phyloP scores from a whole-genome alignment of 2,888 invertebrate species.

The Ichneumoninae sp. region DNA sequence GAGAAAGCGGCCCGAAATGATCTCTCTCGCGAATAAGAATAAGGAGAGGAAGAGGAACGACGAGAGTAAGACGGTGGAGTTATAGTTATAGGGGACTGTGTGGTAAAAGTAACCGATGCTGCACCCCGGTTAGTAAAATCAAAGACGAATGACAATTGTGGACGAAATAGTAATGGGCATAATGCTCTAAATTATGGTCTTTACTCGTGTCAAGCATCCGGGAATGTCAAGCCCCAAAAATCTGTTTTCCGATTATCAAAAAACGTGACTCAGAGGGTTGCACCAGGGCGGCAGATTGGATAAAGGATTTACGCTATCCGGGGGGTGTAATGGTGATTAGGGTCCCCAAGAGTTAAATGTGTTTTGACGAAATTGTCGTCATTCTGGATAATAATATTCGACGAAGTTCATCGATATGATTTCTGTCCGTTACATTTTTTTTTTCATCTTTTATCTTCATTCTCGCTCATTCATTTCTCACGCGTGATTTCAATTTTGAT shows the following conservation, averaged over 20 bases:
- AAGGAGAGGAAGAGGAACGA: neutral
- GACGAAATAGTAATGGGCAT: neutral
- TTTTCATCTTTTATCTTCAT: neutral
- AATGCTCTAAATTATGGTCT: neutral
- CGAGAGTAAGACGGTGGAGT: constrained; percentile 20
- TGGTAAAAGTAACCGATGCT: neutral
- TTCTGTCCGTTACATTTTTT: neutral
- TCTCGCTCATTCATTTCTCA: constrained; percentile 21
- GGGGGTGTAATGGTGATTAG: constrained; percentile 24
- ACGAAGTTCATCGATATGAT: constrained; percentile 14
- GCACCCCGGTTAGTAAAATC: neutral
- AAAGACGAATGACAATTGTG: neutral
- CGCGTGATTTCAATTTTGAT: constrained; percentile 39
- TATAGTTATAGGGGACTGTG: neutral
- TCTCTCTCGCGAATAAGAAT: constrained; percentile 66
- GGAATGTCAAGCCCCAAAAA: neutral
- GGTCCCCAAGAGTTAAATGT: constrained; percentile 24
- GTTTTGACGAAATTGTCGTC: constrained; percentile 51
- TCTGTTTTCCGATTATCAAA: constrained; percentile 39
- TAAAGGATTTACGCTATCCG: constrained; percentile 15
- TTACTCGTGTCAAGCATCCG: neutral
- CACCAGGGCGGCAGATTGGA: neutral
- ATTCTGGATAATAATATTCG: constrained; percentile 42
- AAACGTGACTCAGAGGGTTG: constrained; percentile 51
- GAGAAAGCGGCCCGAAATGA: constrained; percentile 81